Percentiles rank a stretch among this genome's conserved stretches.
Evolutionary conservation across 1,140 invertebrate species (phyloP).

Genomic region (Hetaerina americana): DNA sequence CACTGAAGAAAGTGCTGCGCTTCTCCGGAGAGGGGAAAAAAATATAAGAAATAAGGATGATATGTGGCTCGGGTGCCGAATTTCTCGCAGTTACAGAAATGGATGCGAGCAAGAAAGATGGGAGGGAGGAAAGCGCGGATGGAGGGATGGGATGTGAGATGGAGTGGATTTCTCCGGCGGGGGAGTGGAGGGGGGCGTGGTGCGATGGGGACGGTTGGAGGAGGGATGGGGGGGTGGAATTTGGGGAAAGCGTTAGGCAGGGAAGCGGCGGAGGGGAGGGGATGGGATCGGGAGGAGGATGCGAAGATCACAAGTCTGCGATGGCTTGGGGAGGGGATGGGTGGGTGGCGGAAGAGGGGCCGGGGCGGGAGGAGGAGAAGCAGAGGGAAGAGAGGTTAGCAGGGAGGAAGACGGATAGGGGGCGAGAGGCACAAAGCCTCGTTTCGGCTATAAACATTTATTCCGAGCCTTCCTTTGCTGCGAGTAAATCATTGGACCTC

Average conservation of each 20-base stretch:
- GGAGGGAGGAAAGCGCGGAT: no score
- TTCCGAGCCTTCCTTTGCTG: neutral
- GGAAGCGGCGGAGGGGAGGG: neutral
- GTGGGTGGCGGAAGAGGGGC: neutral
- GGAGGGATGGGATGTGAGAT: no score
- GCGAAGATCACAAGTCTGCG: no score
- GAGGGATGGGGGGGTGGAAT: neutral
- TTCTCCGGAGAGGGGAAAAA: neutral
- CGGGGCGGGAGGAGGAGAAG: neutral
- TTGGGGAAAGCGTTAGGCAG: neutral
- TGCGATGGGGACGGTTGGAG: neutral
- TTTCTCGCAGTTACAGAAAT: neutral
- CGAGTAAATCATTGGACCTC: neutral
- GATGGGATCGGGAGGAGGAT: no score
- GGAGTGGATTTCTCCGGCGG: no score
- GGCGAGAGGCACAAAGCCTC: neutral
- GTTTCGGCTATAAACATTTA: neutral
- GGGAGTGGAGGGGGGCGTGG: no score
- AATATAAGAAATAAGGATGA: neutral
- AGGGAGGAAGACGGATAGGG: neutral
- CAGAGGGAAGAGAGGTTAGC: neutral
- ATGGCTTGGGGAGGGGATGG: no score
- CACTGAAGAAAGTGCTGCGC: neutral
- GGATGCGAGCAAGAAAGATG: neutral
- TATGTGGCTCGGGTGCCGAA: neutral